Evolutionary conservation across 1,140 invertebrate species (phyloP), one percentile per base, ranked within the genome.

Genomic region (Probaryconus sp.): DNA sequence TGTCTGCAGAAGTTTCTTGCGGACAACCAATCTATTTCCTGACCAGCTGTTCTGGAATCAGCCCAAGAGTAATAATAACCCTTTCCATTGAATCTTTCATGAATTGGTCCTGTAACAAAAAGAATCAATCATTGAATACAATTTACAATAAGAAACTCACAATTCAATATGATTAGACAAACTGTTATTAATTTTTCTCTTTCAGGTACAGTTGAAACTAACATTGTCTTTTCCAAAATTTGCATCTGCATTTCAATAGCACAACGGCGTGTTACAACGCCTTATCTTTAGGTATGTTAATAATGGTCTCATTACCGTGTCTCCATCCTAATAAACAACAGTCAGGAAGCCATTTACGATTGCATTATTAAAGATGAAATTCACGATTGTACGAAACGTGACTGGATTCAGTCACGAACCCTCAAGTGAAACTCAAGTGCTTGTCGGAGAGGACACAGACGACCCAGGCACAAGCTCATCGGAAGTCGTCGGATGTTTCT

Each of bases 41-140:
- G 91, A 16, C 91, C 91, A 31, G 89, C 89, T 13, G 93, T 91
- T 21, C 90, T 89, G 2, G 91, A 91, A 78, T 95, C 93, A 53
- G 91, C 89, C 94, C 94, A 96, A n/a, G 93, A 94, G 86, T 94
- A 94, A 84, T 92, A 95, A 82, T 95, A 95, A 14, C 93, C 93
- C 73, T 93, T 92, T 40, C 91, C 91, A 51, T 86, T 83, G 53
- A 87, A 83, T 11, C 79, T 84, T 35, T 88, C 87, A 63, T 90
- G 89, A 50, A 89, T 88, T 9, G 61, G 81, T 78, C 89, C 88
- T 89, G 33, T 26, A 78, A 80, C 20, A 18, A 43, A 37, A 31
- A 40, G 14, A 2, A 11, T 20, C 14, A 10, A 17, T n/a, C 20
- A 24, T 37, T 26, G n/a, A 43, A 48, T n/a, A n/a, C n/a, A n/a